Conservation (phyloP, 2,888 invertebrate species). For the Bombylius discolor region DNA sequence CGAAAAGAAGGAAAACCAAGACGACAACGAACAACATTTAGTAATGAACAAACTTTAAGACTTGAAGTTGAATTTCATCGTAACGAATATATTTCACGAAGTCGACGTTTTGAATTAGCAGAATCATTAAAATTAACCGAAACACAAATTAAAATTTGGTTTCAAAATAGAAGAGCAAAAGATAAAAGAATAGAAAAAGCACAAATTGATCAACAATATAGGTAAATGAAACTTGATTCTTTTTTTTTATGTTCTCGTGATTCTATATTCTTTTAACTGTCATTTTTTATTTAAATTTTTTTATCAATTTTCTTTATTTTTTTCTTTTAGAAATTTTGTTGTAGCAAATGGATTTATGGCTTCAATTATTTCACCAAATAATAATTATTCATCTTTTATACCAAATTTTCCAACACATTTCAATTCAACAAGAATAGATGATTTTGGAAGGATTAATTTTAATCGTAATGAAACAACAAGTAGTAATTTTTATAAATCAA, state of each 20-base stretch:
- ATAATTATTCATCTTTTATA: slow-evolving; percentile 27
- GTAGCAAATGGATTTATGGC: slow-evolving; percentile 48
- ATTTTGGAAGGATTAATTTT: slow-evolving; percentile 17
- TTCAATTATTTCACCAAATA: slow-evolving; percentile 32
- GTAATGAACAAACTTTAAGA: slow-evolving; percentile 80
- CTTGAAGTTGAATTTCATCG: slow-evolving; percentile 84
- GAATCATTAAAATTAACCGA: slow-evolving; percentile 56
- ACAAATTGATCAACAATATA: slow-evolving; percentile 85
- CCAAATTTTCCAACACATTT: slow-evolving; percentile 17
- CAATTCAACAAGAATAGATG: slow-evolving; percentile 9
- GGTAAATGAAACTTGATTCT: slow-evolving; percentile 42
- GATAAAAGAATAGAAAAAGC: slow-evolving; percentile 94
- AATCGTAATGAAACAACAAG: slow-evolving; percentile 20
- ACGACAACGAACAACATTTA: slow-evolving; percentile 87
- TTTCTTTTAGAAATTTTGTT: slow-evolving; percentile 41
- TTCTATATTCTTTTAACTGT: neutral
- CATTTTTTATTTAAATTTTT: neutral
- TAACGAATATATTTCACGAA: slow-evolving; percentile 84
- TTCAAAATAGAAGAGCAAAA: slow-evolving; percentile 90
- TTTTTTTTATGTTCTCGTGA: neutral
- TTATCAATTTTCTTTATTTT: neutral
- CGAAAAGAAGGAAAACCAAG: slow-evolving; percentile 78
- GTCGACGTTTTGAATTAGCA: slow-evolving; percentile 66
- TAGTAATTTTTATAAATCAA: slow-evolving; percentile 16
- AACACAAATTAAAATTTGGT: slow-evolving; percentile 80